Conservation (phyloP, 2,888 invertebrate species). For the Oeneis ivallda region DNA sequence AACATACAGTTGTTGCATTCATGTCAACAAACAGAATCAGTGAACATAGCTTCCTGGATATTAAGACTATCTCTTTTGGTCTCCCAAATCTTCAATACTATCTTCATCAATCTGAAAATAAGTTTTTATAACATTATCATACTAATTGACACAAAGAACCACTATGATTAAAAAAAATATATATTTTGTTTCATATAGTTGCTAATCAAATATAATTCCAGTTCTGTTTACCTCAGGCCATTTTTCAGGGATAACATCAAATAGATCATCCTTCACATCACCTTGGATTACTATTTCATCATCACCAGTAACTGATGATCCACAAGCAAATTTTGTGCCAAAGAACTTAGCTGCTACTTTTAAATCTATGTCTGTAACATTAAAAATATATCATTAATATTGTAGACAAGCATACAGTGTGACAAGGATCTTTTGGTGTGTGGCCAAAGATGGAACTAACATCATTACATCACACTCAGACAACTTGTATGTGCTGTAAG, state of each 20-base stretch:
- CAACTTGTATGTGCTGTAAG: too few relatives aligned
- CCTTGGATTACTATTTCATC: constrained; percentile 99
- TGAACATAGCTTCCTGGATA: constrained; percentile 35
- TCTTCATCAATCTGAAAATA: constrained; percentile 91
- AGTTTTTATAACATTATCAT: neutral
- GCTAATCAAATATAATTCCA: neutral
- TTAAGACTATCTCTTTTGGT: constrained; percentile 90
- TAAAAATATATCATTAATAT: neutral
- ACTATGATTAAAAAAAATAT: too few relatives aligned
- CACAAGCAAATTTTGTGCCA: constrained; percentile 98
- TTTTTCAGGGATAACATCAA: constrained; percentile 98
- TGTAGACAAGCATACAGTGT: neutral
- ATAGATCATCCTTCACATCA: constrained; percentile 98
- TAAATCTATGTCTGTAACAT: constrained; percentile 92
- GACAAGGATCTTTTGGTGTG: too few relatives aligned
- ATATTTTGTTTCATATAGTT: too few relatives aligned
- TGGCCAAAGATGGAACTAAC: too few relatives aligned
- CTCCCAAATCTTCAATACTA: constrained; percentile 94
- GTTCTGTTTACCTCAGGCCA: constrained; percentile 92
- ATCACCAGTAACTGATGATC: constrained; percentile 99
- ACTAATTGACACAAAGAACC: too few relatives aligned
- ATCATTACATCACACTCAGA: too few relatives aligned
- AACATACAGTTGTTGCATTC: constrained; percentile 30
- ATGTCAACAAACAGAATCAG: constrained; percentile 29
- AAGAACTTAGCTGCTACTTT: constrained; percentile 99